Evolutionary conservation across 2,888 invertebrate genomes (phyloP).

Genomic region (Baronia brevicornis): DNA sequence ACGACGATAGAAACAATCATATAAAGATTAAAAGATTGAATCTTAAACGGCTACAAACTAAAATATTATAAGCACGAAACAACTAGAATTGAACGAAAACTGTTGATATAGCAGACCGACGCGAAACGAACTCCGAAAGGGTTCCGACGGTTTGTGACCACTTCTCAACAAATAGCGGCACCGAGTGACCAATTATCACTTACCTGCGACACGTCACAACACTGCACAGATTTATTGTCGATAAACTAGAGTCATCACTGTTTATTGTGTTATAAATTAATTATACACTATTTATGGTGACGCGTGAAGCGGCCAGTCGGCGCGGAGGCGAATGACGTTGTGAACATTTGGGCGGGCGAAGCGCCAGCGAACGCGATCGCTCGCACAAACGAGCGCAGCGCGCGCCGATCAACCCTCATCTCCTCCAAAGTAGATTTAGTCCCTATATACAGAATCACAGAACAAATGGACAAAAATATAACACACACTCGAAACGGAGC

Average conservation of each 20-base stretch:
- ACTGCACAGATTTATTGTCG: constrained; percentile 71
- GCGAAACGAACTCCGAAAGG: constrained; percentile 40
- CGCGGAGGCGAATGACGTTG: constrained; percentile 42
- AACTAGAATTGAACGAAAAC: constrained; percentile 30
- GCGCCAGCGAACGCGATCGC: constrained; percentile 26
- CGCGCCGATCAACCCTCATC: constrained; percentile 39
- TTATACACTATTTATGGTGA: constrained; percentile 57
- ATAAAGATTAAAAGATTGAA: no score
- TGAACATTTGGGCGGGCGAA: constrained; percentile 55
- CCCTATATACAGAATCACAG: no score
- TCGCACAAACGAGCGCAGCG: constrained; percentile 45
- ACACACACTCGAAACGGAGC: no score
- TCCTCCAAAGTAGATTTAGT: constrained; percentile 27
- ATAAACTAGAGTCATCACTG: constrained; percentile 73
- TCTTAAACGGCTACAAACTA: no score
- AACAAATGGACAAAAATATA: no score
- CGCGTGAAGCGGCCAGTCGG: constrained; percentile 51
- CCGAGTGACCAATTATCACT: constrained; percentile 70
- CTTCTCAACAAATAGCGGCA: constrained; percentile 56
- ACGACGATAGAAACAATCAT: no score
- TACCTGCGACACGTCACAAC: constrained; percentile 71
- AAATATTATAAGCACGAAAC: constrained; percentile 3
- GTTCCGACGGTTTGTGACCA: constrained; percentile 44
- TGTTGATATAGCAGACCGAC: constrained; percentile 49
- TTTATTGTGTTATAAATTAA: constrained; percentile 69